Percentiles rank a stretch among this genome's conserved stretches.
Conservation (phyloP, 2,113 vertebrate genomes). For the Boulengeromyrus knoepffleri region DNA sequence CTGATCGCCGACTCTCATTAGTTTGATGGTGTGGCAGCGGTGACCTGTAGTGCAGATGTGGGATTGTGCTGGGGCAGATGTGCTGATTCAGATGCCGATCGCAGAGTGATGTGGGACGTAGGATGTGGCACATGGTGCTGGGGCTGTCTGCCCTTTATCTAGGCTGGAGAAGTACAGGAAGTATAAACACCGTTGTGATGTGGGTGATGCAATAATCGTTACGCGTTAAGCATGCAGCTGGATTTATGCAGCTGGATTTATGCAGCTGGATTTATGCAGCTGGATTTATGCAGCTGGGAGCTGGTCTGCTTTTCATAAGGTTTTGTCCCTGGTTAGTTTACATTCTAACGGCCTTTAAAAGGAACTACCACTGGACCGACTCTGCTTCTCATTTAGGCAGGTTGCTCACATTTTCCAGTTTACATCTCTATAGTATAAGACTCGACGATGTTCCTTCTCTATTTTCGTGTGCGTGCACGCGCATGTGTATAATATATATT, state of each 20-base stretch:
- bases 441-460: slow-evolving; percentile 39
- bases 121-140: background rate
- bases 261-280: background rate
- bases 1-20: slow-evolving; percentile 32
- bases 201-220: background rate
- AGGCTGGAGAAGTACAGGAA: background rate
- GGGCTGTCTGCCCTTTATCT: background rate
- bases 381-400: background rate
- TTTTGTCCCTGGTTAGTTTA: background rate
- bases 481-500: background rate
- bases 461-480: background rate
- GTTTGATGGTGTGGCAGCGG: slow-evolving; percentile 27
- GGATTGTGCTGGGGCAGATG: no score
- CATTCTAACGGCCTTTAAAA: background rate
- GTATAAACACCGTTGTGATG: background rate
- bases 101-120: background rate
- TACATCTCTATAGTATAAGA: slow-evolving; percentile 42
- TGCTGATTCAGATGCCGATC: background rate
- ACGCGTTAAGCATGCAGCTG: background rate
- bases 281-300: background rate
- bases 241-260: background rate
- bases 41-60: background rate
- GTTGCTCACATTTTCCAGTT: background rate
- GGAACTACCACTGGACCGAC: background rate
- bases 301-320: background rate